Evolutionary conservation across 1,140 invertebrate species (phyloP).

Genomic region (Drosophila orena): DNA sequence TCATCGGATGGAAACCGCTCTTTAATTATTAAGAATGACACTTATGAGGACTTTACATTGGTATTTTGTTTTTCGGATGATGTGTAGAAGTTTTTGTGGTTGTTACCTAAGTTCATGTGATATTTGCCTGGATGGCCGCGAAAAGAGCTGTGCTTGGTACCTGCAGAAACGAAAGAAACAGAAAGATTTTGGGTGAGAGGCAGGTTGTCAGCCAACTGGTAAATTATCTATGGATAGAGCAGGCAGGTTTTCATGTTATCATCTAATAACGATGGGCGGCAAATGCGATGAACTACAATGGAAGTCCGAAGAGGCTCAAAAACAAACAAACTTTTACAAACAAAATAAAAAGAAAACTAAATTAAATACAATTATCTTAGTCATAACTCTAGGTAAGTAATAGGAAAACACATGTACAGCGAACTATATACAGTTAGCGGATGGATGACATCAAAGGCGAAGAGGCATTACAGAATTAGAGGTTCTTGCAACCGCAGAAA

Average conservation of each 20-base stretch:
- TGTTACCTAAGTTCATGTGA: conserved; percentile 84
- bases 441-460: conserved; percentile 56
- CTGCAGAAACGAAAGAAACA: conserved; percentile 64
- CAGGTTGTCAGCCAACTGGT: conserved; percentile 17
- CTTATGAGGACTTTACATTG: conserved; percentile 18
- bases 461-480: conserved; percentile 16
- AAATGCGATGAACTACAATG: conserved; percentile 31
- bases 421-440: conserved; percentile 67
- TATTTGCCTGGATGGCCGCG: conserved; percentile 84
- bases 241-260: conserved; percentile 30
- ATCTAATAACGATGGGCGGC: conserved; percentile 21
- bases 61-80: conserved; percentile 22
- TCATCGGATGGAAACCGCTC: conserved; percentile 10
- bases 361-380: conserved; percentile 35
- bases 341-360: conserved; percentile 30
- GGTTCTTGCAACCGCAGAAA: conserved; percentile 41
- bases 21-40: conserved; percentile 71
- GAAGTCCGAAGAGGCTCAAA: conserved; percentile 6
- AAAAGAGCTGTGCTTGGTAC: conserved; percentile 84
- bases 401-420: conserved; percentile 10
- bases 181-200: conserved; percentile 60
- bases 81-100: conserved; percentile 49
- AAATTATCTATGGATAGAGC: conserved; percentile 15
- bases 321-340: conserved; percentile 6
- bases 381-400: conserved; percentile 23